Base-by-base conservation (phyloP, 2,113 vertebrate species). In the Amphiprion ocellaris region DNA sequence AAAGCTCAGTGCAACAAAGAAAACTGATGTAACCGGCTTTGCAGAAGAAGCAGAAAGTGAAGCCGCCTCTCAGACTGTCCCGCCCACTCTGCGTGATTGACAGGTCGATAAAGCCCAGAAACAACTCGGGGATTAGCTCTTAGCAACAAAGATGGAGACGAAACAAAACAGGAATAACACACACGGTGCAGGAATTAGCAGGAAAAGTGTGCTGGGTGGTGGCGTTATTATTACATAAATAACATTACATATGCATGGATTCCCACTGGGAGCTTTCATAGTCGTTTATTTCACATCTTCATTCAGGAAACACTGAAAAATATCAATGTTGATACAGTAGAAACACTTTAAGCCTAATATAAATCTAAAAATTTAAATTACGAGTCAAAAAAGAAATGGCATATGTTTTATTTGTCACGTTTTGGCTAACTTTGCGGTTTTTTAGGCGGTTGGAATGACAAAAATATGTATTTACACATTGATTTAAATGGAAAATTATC, bases 81-180 rank as follows among this genome's bases (percentile, higher is more conserved):
- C 55, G 21, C 65, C 76, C 63, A 26, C n/a, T 55, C 12, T 37
- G 37, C 67, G 28, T 80, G 88, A 90, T 17, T 84, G 87, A 85
- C 77, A 60, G 16, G 24, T 69, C 59, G 69, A 86, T 44, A 64
- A 80, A 84, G 77, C 17, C 15, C 53, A 77, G 7, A 61, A 72
- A 26, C 63, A 44, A 5, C 1, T 4, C 2, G 0, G 41, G 50
- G 81, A 88, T 87, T 79, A 87, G 54, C 82, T 17, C 84, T 28
- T 65, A 83, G 89, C 89, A 85, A 88, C 89, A 39, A 81, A 37
- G 23, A 83, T 5, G 16, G 60, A 67, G 63, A 81, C 70, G 0
- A 63, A 82, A 85, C 63, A 63, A 69, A 83, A 85, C 77, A 74
- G 28, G 28, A 37, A 39, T 39, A 12, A 54, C 24, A 56, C 23